These are phyloP conservation scores for Pseudomyrmex dendroicus DNA, from an alignment of 1,140 invertebrate species.

Conservation along the genomic window DNA sequence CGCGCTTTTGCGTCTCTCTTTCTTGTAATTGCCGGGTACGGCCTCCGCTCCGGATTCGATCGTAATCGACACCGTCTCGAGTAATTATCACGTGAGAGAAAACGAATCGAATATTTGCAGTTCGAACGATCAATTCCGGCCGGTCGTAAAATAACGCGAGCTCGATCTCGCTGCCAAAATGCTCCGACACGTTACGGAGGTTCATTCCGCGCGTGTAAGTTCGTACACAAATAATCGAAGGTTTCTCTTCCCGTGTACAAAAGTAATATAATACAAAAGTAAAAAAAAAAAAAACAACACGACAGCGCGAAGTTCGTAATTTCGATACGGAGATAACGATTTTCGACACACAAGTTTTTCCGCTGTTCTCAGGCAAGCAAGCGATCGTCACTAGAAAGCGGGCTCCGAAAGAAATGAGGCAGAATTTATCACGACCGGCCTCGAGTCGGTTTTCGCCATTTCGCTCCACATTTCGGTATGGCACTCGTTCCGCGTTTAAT, in stretches of 20 bases:
- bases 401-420: too few species aligned
- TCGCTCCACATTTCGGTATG: background rate
- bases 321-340: too few species aligned
- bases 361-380: too few species aligned
- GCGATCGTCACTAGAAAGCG: too few species aligned
- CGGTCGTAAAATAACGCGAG: slow-evolving; percentile 27
- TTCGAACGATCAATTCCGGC: slow-evolving; percentile 47
- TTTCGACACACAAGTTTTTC: too few species aligned
- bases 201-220: too few species aligned
- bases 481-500: slow-evolving; percentile 37
- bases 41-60: slow-evolving; percentile 23
- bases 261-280: too few species aligned
- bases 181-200: too few species aligned
- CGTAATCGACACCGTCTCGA: slow-evolving; percentile 38
- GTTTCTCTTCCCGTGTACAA: too few species aligned
- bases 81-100: slow-evolving; percentile 66
- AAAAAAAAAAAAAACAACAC: too few species aligned
- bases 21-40: slow-evolving; percentile 45
- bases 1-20: slow-evolving; percentile 24
- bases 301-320: too few species aligned
- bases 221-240: too few species aligned
- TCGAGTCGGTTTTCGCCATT: background rate
- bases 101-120: slow-evolving; percentile 34
- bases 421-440: background rate
- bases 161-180: slow-evolving; percentile 21